These are phyloP conservation scores for Apamea anceps DNA, from an alignment of 2,888 invertebrate species.

Conservation along the genomic window DNA sequence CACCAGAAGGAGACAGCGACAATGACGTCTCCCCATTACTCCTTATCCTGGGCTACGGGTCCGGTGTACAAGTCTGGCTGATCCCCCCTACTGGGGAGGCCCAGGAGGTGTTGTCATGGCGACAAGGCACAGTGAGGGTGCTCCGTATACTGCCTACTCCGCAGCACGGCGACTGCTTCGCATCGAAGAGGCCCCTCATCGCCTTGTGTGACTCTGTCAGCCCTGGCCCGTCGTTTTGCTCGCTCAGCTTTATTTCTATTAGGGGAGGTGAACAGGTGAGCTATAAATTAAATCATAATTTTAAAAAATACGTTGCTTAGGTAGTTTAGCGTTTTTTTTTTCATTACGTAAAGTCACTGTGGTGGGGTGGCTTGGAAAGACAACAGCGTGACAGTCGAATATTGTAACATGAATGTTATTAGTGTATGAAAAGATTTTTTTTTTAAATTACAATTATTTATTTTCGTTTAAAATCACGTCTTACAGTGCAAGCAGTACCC, in stretches of 20 bases:
- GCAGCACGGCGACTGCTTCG: slow-evolving; percentile 93
- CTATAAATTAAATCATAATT: slow-evolving; percentile 10
- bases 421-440: too few relatives aligned
- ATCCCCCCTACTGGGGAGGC: slow-evolving; percentile 97
- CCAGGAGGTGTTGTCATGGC: slow-evolving; percentile 97
- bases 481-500: too few relatives aligned
- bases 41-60: slow-evolving; percentile 93
- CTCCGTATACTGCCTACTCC: slow-evolving; percentile 96
- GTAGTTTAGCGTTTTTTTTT: neutral
- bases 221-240: slow-evolving; percentile 94
- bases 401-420: too few relatives aligned
- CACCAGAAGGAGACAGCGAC: slow-evolving; percentile 92
- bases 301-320: neutral
- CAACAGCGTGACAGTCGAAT: neutral
- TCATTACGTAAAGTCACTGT: too few relatives aligned
- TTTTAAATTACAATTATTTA: too few relatives aligned
- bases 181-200: slow-evolving; percentile 95
- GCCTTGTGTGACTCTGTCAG: slow-evolving; percentile 97
- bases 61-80: slow-evolving; percentile 94
- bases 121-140: slow-evolving; percentile 96
- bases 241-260: slow-evolving; percentile 96
- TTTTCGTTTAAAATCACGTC: too few relatives aligned
- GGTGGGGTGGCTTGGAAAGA: neutral
- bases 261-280: slow-evolving; percentile 94
- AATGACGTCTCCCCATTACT: slow-evolving; percentile 94